phyloP scores from a whole-genome alignment of 2,113 vertebrate genomes.

The Nymphicus hollandicus region DNA sequence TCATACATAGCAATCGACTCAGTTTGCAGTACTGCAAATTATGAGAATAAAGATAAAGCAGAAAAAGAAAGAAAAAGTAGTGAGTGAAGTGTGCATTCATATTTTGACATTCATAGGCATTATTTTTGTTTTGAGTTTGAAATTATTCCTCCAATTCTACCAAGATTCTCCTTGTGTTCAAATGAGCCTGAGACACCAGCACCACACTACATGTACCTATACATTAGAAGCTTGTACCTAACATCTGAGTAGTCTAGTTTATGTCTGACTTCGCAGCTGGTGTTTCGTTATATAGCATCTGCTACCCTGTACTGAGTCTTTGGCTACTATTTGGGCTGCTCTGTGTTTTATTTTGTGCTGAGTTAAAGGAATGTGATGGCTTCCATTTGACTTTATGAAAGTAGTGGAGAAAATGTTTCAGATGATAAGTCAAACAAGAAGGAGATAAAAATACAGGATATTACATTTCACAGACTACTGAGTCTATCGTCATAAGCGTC shows the following conservation, averaged over 20 bases:
- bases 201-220: not conserved
- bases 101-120: not conserved
- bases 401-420: not conserved
- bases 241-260: not conserved
- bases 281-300: not conserved
- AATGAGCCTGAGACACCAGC: not conserved
- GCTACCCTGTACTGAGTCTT: not conserved
- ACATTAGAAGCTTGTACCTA: not conserved
- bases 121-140: not conserved
- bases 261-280: not conserved
- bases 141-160: not conserved
- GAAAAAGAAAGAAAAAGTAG: not conserved
- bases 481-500: not conserved
- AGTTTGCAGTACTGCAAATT: not conserved
- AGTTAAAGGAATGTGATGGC: not conserved
- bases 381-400: not conserved
- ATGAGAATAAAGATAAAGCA: not conserved
- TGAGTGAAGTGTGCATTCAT: not conserved
- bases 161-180: not conserved
- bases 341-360: not conserved
- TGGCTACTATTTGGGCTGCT: not conserved
- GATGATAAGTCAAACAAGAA: not conserved
- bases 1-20: not conserved
- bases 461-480: not conserved
- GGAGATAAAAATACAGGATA: slow-evolving; percentile 1